Percentiles rank a stretch among this genome's conserved stretches.
phyloP scores from a whole-genome alignment of 2,888 invertebrate species.

The Andrena minutula region DNA sequence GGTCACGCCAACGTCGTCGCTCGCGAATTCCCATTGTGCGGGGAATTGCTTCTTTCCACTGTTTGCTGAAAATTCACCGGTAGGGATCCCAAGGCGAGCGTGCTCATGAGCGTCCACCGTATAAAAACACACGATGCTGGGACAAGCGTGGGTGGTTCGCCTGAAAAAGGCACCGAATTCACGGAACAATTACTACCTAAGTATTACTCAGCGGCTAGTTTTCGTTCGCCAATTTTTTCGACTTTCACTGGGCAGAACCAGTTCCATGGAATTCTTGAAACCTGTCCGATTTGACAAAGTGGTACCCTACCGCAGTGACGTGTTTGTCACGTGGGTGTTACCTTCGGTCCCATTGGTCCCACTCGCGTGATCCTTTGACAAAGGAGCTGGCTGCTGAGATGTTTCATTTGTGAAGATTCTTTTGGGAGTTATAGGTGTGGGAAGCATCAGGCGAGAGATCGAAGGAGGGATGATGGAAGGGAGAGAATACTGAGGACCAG shows the following conservation, averaged over 20 bases:
- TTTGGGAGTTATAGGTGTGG: background rate
- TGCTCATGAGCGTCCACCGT: background rate
- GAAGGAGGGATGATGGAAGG: background rate
- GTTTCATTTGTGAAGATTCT: no score
- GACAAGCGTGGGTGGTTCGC: background rate
- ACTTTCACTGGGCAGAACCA: slow-evolving; percentile 62
- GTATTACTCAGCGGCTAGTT: slow-evolving; percentile 5
- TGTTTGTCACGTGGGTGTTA: background rate
- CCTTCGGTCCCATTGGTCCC: background rate
- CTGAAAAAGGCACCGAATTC: background rate
- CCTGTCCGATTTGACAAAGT: slow-evolving; percentile 38
- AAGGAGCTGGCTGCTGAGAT: background rate
- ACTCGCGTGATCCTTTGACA: background rate
- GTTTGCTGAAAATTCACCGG: no score
- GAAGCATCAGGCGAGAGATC: background rate
- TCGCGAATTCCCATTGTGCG: background rate
- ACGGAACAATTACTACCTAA: slow-evolving; percentile 1
- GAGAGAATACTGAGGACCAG: background rate
- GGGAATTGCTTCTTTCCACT: background rate
- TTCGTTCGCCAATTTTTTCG: slow-evolving; percentile 37
- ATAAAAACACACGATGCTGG: no score
- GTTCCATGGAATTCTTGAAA: slow-evolving; percentile 53
- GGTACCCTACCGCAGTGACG: background rate
- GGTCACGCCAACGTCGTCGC: slow-evolving; percentile 29
- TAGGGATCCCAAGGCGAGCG: no score